Base-by-base conservation (phyloP, 2,797 vertebrate genomes). In the Phylloscopus collybita region DNA sequence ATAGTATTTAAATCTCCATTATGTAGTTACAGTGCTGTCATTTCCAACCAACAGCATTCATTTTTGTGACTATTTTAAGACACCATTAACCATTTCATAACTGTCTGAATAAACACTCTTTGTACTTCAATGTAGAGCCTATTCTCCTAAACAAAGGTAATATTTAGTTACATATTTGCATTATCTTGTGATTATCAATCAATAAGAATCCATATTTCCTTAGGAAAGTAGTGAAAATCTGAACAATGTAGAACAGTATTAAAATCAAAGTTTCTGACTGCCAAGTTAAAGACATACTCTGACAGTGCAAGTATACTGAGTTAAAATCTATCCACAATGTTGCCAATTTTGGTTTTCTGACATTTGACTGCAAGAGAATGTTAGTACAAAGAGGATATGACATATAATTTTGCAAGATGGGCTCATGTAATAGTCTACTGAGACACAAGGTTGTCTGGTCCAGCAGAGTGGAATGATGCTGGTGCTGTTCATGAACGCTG, bases 211-310 rank as follows among this genome's bases (percentile, higher is more conserved):
- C 5, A 23, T 29, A 45, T 54, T 73, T 78, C 49, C 59, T 80
- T 71, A 50, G 21, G 25, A 61, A 90, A 42, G 29, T 7, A 50
- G 22, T 5, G 10, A 80, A 83, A 92, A 86, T 29, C 27, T 82
- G 44, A 83, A 75, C 1, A 5, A 47, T 3, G 30, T 4, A 62
- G 54, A 82, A 17, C 26, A 91, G n/a, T 13, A 54, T 71, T n/a
- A 67, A 86, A 95, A 84, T 40, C 53, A 51, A 83, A 75, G 80
- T 92, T 96, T 81, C 76, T 62, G 36, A 69, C 59, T 59, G 25
- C 32, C 13, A 18, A 75, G 14, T 47, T 72, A 56, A 73, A 67
- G 34, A 53, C 13, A 60, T 16, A 27, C 29, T 61, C 59, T 45
- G 47, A 65, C 45, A 72, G 26, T 16, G 25, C 14, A 51, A 62